Percentiles rank a stretch among this genome's conserved stretches.
Conservation (phyloP, 2,113 vertebrate genomes). For the Aythya baeri region DNA sequence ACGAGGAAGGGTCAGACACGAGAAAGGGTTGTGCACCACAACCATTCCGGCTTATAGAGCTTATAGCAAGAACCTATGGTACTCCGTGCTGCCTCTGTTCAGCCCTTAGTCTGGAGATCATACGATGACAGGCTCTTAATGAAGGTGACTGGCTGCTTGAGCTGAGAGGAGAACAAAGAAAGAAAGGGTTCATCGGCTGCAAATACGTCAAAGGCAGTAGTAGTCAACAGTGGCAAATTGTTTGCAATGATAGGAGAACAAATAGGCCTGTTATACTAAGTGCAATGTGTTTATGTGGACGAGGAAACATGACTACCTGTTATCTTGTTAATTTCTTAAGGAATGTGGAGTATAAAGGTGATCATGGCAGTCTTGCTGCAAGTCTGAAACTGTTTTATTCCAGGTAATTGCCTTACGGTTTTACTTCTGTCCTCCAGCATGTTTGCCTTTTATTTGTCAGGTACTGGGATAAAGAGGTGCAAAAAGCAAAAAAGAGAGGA, state of each 20-base stretch:
- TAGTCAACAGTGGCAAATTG: background rate
- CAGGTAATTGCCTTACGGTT: background rate
- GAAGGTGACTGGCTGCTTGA: background rate
- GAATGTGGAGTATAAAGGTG: background rate
- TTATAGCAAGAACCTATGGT: background rate
- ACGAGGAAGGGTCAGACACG: background rate
- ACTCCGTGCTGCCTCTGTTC: background rate
- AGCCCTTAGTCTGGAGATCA: background rate
- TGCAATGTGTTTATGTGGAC: background rate
- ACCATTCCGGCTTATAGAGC: background rate
- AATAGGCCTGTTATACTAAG: background rate
- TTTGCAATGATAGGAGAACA: background rate
- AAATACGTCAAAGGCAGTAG: background rate
- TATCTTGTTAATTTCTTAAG: background rate
- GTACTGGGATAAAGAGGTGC: conserved; percentile 88
- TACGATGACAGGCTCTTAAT: background rate
- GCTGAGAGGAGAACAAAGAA: background rate
- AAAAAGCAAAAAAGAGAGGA: conserved; percentile 82
- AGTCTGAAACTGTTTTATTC: background rate
- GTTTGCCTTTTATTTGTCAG: conserved; percentile 68
- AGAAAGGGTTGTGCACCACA: background rate
- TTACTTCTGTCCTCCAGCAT: background rate
- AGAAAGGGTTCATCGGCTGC: background rate
- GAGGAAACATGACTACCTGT: background rate
- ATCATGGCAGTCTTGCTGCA: background rate